Conservation (phyloP, 2,888 invertebrate species). For the Prosapia bicincta region DNA sequence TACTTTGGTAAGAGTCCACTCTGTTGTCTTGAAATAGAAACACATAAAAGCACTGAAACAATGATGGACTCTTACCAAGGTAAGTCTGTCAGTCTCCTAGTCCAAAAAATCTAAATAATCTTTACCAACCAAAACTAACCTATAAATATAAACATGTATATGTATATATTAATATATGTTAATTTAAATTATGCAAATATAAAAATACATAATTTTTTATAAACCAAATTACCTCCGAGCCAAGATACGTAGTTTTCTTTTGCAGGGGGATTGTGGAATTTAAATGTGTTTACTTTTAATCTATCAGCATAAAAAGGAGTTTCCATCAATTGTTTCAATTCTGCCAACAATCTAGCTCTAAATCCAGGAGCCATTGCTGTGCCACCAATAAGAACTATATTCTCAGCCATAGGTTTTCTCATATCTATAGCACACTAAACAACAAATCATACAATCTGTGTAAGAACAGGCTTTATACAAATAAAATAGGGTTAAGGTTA, state of each 20-base stretch:
- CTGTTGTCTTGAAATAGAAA: no score
- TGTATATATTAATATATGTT: no score
- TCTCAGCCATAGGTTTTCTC: constrained; percentile 71
- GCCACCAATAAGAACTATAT: constrained; percentile 85
- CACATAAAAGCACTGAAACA: no score
- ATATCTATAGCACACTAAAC: constrained; percentile 76
- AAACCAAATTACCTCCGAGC: constrained; percentile 65
- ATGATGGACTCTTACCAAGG: no score
- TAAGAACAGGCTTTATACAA: no score
- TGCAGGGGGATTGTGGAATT: constrained; percentile 77
- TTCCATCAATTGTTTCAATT: constrained; percentile 64
- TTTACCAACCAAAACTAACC: no score
- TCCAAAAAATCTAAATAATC: no score
- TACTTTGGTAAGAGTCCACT: no score
- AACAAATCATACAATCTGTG: background rate
- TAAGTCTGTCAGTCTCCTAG: no score
- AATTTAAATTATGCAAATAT: background rate
- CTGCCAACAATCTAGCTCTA: constrained; percentile 70
- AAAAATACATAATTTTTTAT: background rate
- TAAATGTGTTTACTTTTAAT: constrained; percentile 62
- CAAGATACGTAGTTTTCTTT: constrained; percentile 81
- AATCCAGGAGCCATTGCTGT: constrained; percentile 81
- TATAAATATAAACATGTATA: no score
- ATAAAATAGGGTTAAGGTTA: no score
- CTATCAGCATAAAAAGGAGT: constrained; percentile 59